Evolutionary conservation across 2,888 invertebrate species (phyloP).

Genomic region (Stenurella melanura): DNA sequence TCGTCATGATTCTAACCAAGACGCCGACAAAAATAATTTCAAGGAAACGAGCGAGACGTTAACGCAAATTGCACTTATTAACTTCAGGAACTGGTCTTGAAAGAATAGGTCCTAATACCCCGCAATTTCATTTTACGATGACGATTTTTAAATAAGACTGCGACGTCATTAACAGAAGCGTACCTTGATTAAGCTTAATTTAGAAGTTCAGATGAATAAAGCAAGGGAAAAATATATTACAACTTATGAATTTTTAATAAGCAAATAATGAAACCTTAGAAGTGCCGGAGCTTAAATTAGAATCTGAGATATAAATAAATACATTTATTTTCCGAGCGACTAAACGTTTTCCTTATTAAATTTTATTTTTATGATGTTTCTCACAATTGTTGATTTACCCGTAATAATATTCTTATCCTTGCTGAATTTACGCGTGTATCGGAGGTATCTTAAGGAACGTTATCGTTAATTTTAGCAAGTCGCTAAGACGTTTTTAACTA

Average conservation of each 20-base stretch:
- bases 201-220: neutral
- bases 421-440: no score
- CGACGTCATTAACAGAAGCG: neutral
- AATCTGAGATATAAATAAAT: neutral
- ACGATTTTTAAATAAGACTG: neutral
- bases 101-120: neutral
- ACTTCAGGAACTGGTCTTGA: neutral
- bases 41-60: slow-evolving; percentile 1
- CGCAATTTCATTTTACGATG: slow-evolving; percentile 1
- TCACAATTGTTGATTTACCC: no score
- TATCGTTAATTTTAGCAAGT: no score
- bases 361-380: no score
- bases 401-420: no score
- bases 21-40: neutral
- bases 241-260: neutral
- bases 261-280: neutral
- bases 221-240: neutral
- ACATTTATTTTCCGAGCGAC: no score
- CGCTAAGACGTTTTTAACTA: no score
- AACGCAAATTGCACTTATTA: slow-evolving; percentile 1
- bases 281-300: neutral
- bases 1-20: neutral
- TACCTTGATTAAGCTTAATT: slow-evolving; percentile 7
- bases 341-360: no score
- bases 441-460: no score